Evolutionary conservation across 2,113 vertebrate species (phyloP).

Genomic region (Podarcis raffonei): DNA sequence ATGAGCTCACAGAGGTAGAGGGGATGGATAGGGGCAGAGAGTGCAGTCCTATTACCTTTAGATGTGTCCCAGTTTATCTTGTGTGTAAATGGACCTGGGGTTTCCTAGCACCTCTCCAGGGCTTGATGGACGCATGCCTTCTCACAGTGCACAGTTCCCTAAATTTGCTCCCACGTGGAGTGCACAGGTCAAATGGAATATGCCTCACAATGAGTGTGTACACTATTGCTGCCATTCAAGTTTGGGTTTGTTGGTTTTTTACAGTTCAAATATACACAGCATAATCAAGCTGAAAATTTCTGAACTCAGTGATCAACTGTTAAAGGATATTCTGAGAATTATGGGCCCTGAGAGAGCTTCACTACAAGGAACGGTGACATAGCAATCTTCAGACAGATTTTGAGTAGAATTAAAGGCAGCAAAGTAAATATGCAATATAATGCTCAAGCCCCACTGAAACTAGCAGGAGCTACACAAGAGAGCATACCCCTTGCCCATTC

Average conservation of each 20-base stretch:
- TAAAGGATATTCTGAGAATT: neutral
- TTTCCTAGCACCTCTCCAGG: neutral
- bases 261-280: neutral
- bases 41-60: neutral
- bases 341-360: neutral
- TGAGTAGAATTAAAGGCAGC: neutral
- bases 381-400: neutral
- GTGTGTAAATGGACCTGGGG: neutral
- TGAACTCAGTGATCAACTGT: rapidly evolving
- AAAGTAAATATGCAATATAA: neutral
- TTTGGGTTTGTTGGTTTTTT: neutral
- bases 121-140: neutral
- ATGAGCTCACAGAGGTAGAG: neutral
- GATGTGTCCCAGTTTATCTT: neutral
- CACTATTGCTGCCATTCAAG: neutral
- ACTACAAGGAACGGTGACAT: neutral
- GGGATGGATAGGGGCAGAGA: neutral
- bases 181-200: neutral
- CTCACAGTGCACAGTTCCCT: neutral
- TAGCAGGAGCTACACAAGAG: neutral
- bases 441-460: neutral
- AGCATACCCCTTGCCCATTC: neutral
- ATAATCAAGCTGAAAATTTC: neutral
- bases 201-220: neutral
- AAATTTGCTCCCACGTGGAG: neutral